Conservation (phyloP, 2,888 invertebrate genomes). For the Acleris emargana region DNA sequence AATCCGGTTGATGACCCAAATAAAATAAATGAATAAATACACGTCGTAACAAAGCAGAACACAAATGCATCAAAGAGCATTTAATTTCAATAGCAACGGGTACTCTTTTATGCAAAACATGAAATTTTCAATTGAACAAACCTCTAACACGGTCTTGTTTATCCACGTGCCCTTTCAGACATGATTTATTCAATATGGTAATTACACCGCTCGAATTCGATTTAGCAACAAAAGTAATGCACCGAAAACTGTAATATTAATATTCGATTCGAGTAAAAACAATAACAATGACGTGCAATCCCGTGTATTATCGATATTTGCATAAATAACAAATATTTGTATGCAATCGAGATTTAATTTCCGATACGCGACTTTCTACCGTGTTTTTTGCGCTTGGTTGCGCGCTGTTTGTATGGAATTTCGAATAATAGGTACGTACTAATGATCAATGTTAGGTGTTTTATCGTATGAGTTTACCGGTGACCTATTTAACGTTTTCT, state of each 20-base stretch:
- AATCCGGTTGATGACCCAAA: neutral
- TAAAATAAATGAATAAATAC: no score
- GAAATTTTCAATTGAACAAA: slow-evolving; percentile 28
- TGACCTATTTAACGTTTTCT: no score
- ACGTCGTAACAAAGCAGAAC: no score
- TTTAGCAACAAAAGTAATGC: slow-evolving; percentile 45
- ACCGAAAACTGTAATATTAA: slow-evolving; percentile 45
- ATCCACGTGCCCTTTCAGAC: slow-evolving; percentile 48
- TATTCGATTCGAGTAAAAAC: slow-evolving; percentile 46
- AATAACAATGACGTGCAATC: slow-evolving; percentile 38
- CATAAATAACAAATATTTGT: slow-evolving; percentile 45
- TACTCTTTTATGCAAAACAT: slow-evolving; percentile 29
- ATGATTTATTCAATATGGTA: slow-evolving; percentile 53
- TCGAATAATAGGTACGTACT: no score
- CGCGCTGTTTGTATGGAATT: neutral
- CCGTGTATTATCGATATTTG: slow-evolving; percentile 40
- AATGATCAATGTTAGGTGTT: no score
- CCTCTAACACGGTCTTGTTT: slow-evolving; percentile 40
- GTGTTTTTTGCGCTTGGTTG: slow-evolving; percentile 3
- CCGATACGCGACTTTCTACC: slow-evolving; percentile 28
- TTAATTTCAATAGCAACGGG: slow-evolving; percentile 22
- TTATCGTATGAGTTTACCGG: no score
- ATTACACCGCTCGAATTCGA: slow-evolving; percentile 44
- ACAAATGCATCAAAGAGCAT: slow-evolving; percentile 11
- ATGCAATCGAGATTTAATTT: slow-evolving; percentile 42